Percentiles rank a stretch among this genome's conserved stretches.
Conservation (phyloP, 2,113 vertebrate genomes). For the Elachura formosa region DNA sequence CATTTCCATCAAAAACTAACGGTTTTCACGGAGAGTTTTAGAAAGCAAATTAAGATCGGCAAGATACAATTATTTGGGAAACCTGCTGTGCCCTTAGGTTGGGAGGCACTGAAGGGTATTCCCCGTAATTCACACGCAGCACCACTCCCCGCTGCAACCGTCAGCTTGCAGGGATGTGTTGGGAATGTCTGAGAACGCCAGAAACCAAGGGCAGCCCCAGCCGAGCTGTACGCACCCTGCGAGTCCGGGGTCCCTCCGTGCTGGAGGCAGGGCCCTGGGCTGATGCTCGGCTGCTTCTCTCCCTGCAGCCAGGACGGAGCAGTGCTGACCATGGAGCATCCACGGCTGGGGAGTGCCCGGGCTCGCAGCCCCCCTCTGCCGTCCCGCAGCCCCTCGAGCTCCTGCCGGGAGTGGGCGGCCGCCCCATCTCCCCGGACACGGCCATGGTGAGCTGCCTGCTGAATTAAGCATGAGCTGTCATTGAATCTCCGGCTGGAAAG, state of each 20-base stretch:
- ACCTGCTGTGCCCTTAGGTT: not conserved
- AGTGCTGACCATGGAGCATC: rapidly evolving
- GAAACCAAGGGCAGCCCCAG: not conserved
- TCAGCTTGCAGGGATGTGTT: rapidly evolving
- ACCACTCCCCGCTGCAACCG: no score
- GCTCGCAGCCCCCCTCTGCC: not conserved
- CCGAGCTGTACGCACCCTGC: no score
- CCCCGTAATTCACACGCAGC: not conserved
- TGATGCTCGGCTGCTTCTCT: not conserved
- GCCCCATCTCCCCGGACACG: slow-evolving; percentile 70
- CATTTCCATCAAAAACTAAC: not conserved
- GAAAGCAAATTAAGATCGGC: not conserved
- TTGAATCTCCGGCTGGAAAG: not conserved
- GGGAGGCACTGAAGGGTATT: not conserved
- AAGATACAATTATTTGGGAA: not conserved
- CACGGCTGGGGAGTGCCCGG: rapidly evolving
- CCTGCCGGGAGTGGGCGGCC: slow-evolving; percentile 43
- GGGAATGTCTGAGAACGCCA: not conserved
- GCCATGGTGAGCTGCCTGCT: slow-evolving; percentile 74
- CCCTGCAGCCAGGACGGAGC: slow-evolving; percentile 35
- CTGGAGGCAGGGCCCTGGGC: no score
- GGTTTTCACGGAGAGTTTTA: not conserved
- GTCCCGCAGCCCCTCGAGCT: slow-evolving; percentile 57
- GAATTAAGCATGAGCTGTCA: slow-evolving; percentile 67
- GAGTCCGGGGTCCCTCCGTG: no score